Evolutionary conservation across 2,888 invertebrate species (phyloP), one percentile per base, ranked within the genome.

Genomic region (Blomia tropicalis): DNA sequence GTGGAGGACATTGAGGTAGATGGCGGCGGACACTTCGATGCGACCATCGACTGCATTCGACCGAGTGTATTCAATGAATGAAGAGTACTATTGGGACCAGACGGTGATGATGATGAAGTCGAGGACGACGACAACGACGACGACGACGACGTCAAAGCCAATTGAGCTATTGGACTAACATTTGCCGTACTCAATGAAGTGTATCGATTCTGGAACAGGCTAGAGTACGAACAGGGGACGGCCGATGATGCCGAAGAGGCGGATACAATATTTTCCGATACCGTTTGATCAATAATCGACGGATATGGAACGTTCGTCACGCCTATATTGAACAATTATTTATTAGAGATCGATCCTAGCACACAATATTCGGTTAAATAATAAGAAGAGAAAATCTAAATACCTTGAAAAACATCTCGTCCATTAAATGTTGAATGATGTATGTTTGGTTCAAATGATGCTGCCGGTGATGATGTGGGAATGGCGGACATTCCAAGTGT

Each of bases 1-100:
- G 36, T 11, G 17, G 36, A 7, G 7, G 36, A 36, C 36, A 36
- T 36, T 17, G 7, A 17, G 17, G 7, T 36, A 17, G 17, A 7
- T 19, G 51, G 27, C 7, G 51, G 23, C 7, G 51, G 51, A 47
- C 51, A 47, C 51, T 47, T 47, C 14, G 51, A 22, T 14, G 51
- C 51, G 14, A 47, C 51, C 51, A 47, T 14, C 22, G 51, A 47
- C 51, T 47, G 51, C 51, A 47, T 47, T n/a, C n/a, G 51, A 25
- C 51, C 51, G 51, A 47, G 22, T 7, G 11, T 47, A n/a, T n/a
- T 47, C 11, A 47, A n/a, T 19, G 51, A 47, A 47, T 47, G 51
- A 17, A 17, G 7, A 17, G 36, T 36, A 17, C 7, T 11, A 7
- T 7, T 36, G 36, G 17, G 36, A 36, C 36, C 36, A 36, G 7